A percentile compares a stretch with the other conserved stretches of the same genome.
Evolutionary conservation across 2,888 invertebrate genomes (phyloP).

Genomic region (Pegoplata infirma): DNA sequence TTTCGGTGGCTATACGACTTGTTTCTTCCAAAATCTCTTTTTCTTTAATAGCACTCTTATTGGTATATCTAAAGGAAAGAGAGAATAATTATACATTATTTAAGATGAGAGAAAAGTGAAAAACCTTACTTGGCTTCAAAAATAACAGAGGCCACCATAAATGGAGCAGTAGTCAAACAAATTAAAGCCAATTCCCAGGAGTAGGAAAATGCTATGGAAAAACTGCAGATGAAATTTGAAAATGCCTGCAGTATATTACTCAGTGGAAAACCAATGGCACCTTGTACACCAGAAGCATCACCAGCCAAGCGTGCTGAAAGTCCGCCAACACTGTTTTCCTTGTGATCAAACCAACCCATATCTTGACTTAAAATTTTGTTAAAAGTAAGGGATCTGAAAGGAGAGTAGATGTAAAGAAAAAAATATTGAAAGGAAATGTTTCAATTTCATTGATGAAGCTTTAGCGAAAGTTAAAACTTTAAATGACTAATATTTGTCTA

Average conservation of each 20-base stretch:
- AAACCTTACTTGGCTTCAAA: slow-evolving; percentile 80
- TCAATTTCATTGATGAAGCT: too few species aligned
- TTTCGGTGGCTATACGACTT: slow-evolving; percentile 86
- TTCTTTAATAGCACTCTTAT: slow-evolving; percentile 81
- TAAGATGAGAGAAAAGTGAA: too few species aligned
- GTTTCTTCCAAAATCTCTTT: slow-evolving; percentile 83
- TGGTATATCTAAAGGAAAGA: slow-evolving; percentile 78
- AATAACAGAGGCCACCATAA: slow-evolving; percentile 84
- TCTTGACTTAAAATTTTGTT: slow-evolving; percentile 85
- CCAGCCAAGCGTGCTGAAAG: slow-evolving; percentile 84
- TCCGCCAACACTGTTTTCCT: slow-evolving; percentile 84
- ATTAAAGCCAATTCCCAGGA: slow-evolving; percentile 86
- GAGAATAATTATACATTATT: not conserved
- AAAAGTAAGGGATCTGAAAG: slow-evolving; percentile 79
- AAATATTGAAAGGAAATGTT: too few species aligned
- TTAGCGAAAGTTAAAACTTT: too few species aligned
- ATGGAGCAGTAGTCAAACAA: slow-evolving; percentile 83
- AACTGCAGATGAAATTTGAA: slow-evolving; percentile 83
- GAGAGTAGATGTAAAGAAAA: not conserved
- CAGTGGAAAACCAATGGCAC: slow-evolving; percentile 85
- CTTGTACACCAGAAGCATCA: slow-evolving; percentile 86
- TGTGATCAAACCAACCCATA: slow-evolving; percentile 83
- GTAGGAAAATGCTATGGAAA: slow-evolving; percentile 82
- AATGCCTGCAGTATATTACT: slow-evolving; percentile 84
- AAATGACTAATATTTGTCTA: too few species aligned